phyloP scores from a whole-genome alignment of 1,140 invertebrate species.

The Colletes gigas region DNA sequence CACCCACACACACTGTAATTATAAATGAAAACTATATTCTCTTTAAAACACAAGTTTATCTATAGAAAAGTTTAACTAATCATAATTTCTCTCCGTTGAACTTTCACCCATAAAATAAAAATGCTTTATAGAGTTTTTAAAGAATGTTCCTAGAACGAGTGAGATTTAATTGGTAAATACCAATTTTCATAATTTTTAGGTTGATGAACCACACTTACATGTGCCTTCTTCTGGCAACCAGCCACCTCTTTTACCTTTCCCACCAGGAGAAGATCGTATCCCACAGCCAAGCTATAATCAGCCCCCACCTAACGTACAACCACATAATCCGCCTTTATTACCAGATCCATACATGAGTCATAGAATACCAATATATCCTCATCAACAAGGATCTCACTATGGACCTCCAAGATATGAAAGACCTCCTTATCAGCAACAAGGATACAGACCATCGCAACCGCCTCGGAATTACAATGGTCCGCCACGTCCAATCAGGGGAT shows the following conservation, averaged over 20 bases:
- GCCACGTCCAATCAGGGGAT: slow-evolving; percentile 76
- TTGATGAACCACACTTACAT: slow-evolving; percentile 79
- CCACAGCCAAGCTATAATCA: slow-evolving; percentile 74
- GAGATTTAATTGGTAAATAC: not conserved
- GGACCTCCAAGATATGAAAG: slow-evolving; percentile 75
- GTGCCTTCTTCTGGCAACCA: slow-evolving; percentile 66
- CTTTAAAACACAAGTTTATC: too few relatives aligned
- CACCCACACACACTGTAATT: not conserved
- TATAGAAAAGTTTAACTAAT: too few relatives aligned
- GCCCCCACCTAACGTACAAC: slow-evolving; percentile 74
- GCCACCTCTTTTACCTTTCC: slow-evolving; percentile 75
- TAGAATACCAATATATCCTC: slow-evolving; percentile 77
- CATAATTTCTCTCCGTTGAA: too few relatives aligned
- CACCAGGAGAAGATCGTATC: slow-evolving; percentile 78
- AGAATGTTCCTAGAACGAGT: not conserved
- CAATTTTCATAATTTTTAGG: slow-evolving; percentile 56
- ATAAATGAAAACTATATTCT: not conserved
- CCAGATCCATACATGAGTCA: slow-evolving; percentile 78
- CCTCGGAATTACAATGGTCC: slow-evolving; percentile 76
- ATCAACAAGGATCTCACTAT: slow-evolving; percentile 79
- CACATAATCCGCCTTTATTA: slow-evolving; percentile 74
- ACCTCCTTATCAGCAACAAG: slow-evolving; percentile 74
- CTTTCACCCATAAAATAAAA: too few relatives aligned
- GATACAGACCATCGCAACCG: slow-evolving; percentile 73
- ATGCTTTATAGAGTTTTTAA: too few relatives aligned